These are phyloP conservation scores for Tromatobia lineatoria DNA, from an alignment of 2,888 invertebrate species.

Conservation along the genomic window DNA sequence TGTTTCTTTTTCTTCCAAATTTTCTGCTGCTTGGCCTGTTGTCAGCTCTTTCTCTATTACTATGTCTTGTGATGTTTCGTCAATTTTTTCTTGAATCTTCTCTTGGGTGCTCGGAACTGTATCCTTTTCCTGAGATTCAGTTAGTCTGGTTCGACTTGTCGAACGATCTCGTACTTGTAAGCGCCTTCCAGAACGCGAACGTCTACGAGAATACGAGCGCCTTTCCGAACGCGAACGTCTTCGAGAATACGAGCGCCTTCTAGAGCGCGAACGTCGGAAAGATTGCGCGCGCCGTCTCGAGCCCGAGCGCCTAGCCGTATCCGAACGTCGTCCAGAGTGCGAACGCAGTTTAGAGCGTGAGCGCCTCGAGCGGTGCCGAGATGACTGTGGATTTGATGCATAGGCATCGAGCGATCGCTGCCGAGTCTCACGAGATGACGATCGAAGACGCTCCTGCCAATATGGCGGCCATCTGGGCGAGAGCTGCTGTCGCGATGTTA, in stretches of 20 bases:
- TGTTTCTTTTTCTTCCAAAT: no score
- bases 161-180: neutral
- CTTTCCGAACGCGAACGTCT: no score
- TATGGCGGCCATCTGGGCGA: neutral
- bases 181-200: neutral
- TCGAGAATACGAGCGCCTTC: no score
- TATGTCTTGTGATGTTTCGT: neutral
- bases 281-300: no score
- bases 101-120: neutral
- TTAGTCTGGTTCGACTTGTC: neutral
- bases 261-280: no score
- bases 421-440: no score
- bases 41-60: neutral
- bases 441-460: no score
- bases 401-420: no score
- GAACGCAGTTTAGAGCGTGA: no score
- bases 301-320: no score
- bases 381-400: neutral
- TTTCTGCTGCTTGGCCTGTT: neutral
- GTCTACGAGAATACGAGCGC: no score
- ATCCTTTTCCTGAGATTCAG: neutral
- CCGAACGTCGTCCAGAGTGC: no score
- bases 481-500: neutral
- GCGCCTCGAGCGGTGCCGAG: neutral
- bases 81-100: constrained; percentile 1